A percentile compares a stretch with the other conserved stretches of the same genome.
These are phyloP conservation scores for Drosophila greeni DNA, from an alignment of 2,888 invertebrate genomes.

Conservation along the genomic window DNA sequence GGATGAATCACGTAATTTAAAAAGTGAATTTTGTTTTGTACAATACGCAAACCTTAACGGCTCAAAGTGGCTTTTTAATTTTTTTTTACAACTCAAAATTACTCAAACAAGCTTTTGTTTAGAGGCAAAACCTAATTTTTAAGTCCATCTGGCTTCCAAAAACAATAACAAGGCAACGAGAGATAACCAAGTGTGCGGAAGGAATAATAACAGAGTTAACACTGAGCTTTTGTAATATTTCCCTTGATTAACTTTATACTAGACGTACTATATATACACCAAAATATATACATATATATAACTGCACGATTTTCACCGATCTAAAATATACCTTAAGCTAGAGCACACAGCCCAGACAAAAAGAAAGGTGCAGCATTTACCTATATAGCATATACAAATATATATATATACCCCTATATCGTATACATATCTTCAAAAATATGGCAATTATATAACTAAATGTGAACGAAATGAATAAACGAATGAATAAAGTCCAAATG, in stretches of 20 bases:
- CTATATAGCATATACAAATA: not conserved
- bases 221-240: constrained; percentile 6
- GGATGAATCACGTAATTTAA: not conserved
- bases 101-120: not conserved
- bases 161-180: not conserved
- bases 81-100: not conserved
- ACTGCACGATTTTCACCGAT: constrained; percentile 6
- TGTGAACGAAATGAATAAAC: constrained; percentile 12
- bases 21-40: not conserved
- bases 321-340: constrained; percentile 2
- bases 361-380: constrained; percentile 10
- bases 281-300: constrained; percentile 3
- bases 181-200: not conserved
- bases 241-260: constrained; percentile 2
- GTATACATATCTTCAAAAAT: constrained; percentile 36
- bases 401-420: constrained; percentile 4
- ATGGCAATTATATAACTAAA: constrained; percentile 31
- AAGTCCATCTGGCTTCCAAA: constrained; percentile 4
- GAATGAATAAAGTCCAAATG: not conserved
- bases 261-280: constrained; percentile 1
- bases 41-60: not conserved
- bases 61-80: not conserved
- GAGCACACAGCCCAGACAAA: not conserved
- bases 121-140: not conserved
- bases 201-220: constrained; percentile 2